Conservation (phyloP, 1,140 invertebrate genomes). For the Drosophila parvula region DNA sequence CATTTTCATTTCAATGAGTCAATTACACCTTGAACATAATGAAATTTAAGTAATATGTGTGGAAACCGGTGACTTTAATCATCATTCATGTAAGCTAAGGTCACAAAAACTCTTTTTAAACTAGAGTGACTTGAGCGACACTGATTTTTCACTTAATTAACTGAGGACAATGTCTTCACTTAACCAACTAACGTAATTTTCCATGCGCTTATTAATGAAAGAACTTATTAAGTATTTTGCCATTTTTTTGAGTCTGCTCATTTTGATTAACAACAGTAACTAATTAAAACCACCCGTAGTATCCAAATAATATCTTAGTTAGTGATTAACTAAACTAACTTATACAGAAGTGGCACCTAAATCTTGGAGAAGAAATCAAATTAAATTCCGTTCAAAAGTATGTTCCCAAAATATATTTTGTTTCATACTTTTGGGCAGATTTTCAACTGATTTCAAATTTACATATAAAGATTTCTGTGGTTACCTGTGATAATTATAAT, state of each 20-base stretch:
- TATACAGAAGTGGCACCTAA: too few relatives aligned
- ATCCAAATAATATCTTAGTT: background rate
- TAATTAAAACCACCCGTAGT: slow-evolving; percentile 19
- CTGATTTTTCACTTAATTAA: background rate
- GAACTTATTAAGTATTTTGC: slow-evolving; percentile 51
- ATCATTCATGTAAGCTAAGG: slow-evolving; percentile 8
- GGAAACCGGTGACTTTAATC: slow-evolving; percentile 6
- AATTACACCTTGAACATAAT: too few relatives aligned
- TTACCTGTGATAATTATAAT: too few relatives aligned
- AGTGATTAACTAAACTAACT: slow-evolving; percentile 7
- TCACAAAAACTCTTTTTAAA: slow-evolving; percentile 4
- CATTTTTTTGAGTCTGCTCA: slow-evolving; percentile 83
- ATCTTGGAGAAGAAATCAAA: background rate
- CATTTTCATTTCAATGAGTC: background rate
- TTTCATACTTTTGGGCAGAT: background rate
- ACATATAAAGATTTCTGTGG: background rate
- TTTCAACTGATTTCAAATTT: background rate
- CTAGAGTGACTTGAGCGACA: slow-evolving; percentile 7
- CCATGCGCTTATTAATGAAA: slow-evolving; percentile 62
- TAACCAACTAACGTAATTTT: slow-evolving; percentile 58
- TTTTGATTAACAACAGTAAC: slow-evolving; percentile 43
- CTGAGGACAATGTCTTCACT: background rate
- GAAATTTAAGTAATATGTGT: background rate
- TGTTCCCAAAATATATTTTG: background rate
- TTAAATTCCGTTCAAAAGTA: background rate